phyloP scores from a whole-genome alignment of 2,113 vertebrate species.

The Ophiodon elongatus region DNA sequence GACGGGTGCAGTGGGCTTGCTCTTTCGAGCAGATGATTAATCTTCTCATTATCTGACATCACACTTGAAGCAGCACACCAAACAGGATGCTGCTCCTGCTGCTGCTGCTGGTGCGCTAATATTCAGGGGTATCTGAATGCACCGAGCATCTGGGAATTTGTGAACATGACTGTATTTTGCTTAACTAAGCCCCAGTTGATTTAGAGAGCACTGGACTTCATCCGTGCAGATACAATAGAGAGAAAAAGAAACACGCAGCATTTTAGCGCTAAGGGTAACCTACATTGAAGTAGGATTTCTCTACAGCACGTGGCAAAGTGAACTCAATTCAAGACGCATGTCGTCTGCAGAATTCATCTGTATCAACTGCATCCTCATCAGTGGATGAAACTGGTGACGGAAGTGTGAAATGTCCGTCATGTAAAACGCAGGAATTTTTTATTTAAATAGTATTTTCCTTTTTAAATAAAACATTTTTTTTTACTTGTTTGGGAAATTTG shows the following conservation, averaged over 20 bases:
- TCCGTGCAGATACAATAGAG: neutral
- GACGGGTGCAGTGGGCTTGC: constrained; percentile 50
- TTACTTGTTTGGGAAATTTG: neutral
- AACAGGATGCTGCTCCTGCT: constrained; percentile 37
- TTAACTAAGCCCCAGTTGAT: constrained; percentile 36
- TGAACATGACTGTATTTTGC: constrained; percentile 34
- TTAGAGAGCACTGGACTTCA: constrained; percentile 3
- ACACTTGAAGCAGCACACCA: constrained; percentile 66
- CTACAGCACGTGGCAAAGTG: neutral
- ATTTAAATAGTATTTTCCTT: neutral
- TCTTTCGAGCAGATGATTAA: constrained; percentile 76
- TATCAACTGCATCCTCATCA: neutral
- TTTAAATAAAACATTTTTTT: neutral
- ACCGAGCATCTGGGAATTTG: constrained; percentile 11
- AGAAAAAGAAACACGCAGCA: neutral
- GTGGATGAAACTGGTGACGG: neutral
- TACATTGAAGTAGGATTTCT: neutral
- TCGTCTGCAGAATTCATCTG: neutral
- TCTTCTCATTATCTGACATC: constrained; percentile 80
- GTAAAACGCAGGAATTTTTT: neutral
- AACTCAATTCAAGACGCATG: neutral
- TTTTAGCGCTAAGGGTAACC: neutral
- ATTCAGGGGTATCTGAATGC: constrained; percentile 1
- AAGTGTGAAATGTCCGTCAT: neutral
- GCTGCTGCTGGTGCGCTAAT: constrained; percentile 1